A percentile compares a stretch with the other conserved stretches of the same genome.
phyloP scores from a whole-genome alignment of 1,140 invertebrate genomes.

The Mercenaria mercenaria region DNA sequence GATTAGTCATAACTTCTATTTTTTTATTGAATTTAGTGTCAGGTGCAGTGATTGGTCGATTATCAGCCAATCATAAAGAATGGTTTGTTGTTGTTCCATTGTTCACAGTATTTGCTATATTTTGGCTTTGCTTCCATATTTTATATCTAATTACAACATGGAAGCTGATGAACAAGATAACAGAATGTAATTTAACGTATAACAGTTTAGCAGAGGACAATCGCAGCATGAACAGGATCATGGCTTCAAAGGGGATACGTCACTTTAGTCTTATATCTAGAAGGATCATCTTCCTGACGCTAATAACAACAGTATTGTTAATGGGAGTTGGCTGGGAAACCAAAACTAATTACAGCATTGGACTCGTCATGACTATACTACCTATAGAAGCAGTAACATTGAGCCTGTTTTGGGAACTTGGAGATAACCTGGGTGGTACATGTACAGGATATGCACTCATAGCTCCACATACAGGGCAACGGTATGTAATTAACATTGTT shows the following conservation, averaged over 20 bases:
- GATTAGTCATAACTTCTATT: constrained; percentile 74
- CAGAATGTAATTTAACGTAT: constrained; percentile 81
- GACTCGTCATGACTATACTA: constrained; percentile 78
- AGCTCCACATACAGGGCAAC: constrained; percentile 79
- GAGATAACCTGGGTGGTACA: constrained; percentile 82
- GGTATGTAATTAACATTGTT: constrained; percentile 75
- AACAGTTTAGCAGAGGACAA: constrained; percentile 73
- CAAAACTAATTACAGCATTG: constrained; percentile 79
- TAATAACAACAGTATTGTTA: constrained; percentile 80
- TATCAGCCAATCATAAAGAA: constrained; percentile 82
- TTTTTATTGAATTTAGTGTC: constrained; percentile 77
- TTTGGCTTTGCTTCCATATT: constrained; percentile 83
- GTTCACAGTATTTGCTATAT: constrained; percentile 75
- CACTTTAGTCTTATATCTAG: constrained; percentile 84
- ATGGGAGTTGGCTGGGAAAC: constrained; percentile 82
- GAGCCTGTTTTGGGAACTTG: constrained; percentile 83
- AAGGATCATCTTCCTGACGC: constrained; percentile 78
- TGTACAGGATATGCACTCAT: constrained; percentile 85
- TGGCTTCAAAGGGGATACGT: constrained; percentile 84
- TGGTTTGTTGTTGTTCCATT: constrained; percentile 85
- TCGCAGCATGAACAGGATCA: constrained; percentile 81
- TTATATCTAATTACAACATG: constrained; percentile 81
- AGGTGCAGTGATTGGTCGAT: constrained; percentile 72
- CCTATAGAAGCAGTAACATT: constrained; percentile 82
- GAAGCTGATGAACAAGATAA: constrained; percentile 84